Evolutionary conservation across 2,113 vertebrate genomes (phyloP).

Genomic region (Propithecus coquereli): DNA sequence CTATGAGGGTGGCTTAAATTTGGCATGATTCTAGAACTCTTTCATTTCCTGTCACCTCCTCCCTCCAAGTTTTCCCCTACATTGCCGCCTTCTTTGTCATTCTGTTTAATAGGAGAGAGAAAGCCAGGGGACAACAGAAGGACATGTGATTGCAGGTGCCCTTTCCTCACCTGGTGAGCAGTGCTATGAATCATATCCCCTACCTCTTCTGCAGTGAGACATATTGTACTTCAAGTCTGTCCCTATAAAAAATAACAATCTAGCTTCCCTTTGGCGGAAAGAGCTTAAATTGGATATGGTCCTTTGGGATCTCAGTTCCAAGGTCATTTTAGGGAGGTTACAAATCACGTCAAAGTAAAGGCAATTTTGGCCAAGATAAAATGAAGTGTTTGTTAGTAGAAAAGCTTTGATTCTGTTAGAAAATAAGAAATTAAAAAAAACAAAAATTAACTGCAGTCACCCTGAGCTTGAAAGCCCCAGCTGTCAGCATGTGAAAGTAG

Average conservation of each 20-base stretch:
- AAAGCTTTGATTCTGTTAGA: conserved; percentile 3
- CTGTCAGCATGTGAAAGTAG: conserved; percentile 73
- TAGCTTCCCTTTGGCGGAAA: neutral
- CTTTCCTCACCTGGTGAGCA: neutral
- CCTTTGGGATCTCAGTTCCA: conserved; percentile 30
- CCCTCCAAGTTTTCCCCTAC: neutral
- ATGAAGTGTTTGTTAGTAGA: neutral
- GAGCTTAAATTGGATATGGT: conserved; percentile 30
- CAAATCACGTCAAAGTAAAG: neutral
- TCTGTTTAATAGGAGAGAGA: neutral
- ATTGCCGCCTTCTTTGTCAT: neutral
- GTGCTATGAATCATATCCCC: conserved; percentile 44
- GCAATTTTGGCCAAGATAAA: neutral
- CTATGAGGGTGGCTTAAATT: neutral
- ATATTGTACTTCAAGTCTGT: neutral
- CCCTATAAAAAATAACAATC: conserved; percentile 36
- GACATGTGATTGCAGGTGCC: neutral
- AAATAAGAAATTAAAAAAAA: conserved; percentile 65
- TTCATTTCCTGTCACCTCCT: neutral
- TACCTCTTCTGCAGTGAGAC: conserved; percentile 25
- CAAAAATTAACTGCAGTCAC: conserved; percentile 53
- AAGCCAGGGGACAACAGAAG: neutral
- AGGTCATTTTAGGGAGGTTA: conserved; percentile 36
- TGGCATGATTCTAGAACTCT: neutral
- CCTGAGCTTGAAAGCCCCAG: conserved; percentile 70